These are phyloP conservation scores for Nephrotoma appendiculata DNA, from an alignment of 2,888 invertebrate species.

Conservation along the genomic window DNA sequence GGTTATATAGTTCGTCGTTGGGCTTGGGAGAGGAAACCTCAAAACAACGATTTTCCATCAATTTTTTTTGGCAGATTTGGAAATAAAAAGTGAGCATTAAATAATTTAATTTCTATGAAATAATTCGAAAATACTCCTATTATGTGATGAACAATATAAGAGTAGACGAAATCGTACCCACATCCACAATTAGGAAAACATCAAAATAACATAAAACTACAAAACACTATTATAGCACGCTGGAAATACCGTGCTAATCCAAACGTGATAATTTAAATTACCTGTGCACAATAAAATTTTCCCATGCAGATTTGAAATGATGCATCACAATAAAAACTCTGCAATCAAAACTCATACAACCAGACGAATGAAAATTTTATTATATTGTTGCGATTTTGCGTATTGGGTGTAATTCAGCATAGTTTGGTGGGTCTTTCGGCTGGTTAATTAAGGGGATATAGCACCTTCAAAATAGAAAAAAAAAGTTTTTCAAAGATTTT, in stretches of 20 bases:
- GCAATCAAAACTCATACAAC: no score
- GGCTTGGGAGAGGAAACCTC: not conserved
- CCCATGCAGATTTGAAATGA: not conserved
- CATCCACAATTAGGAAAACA: not conserved
- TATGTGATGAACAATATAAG: not conserved
- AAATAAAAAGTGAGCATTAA: not conserved
- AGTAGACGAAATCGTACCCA: not conserved
- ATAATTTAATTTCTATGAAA: not conserved
- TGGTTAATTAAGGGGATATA: no score
- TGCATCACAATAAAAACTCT: not conserved
- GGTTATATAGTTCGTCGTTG: not conserved
- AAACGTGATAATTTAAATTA: not conserved
- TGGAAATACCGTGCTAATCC: not conserved
- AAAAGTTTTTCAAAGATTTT: no score
- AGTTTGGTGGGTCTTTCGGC: no score
- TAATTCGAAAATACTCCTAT: no score
- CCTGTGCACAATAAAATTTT: not conserved
- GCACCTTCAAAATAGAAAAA: no score
- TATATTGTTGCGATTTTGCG: no score
- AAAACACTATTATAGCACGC: not conserved
- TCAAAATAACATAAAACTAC: not conserved
- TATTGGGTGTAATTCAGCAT: no score
- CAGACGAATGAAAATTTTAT: no score
- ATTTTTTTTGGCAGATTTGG: not conserved
- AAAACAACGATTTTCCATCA: not conserved